These are phyloP conservation scores for Idaea dimidiata DNA, from an alignment of 2,888 invertebrate genomes.

Conservation along the genomic window DNA sequence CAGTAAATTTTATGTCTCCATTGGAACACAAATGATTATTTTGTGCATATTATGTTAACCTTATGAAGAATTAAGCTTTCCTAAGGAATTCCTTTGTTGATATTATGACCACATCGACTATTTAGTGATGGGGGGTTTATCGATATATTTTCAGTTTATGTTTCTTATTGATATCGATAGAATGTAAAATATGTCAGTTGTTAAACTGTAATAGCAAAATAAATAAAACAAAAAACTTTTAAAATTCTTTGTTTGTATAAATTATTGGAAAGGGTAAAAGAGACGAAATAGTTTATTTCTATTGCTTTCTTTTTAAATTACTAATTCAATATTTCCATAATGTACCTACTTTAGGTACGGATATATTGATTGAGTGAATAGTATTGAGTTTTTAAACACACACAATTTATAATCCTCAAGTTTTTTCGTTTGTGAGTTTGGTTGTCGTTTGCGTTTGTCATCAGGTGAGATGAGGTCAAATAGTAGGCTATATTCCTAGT, in stretches of 20 bases:
- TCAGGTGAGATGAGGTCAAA: no score
- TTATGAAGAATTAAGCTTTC: conserved; percentile 48
- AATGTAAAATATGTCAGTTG: not conserved
- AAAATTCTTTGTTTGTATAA: not conserved
- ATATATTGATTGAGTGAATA: no score
- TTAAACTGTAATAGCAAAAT: not conserved
- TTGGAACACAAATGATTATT: conserved; percentile 27
- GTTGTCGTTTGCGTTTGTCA: no score
- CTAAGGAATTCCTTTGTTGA: conserved; percentile 57
- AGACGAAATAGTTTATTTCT: no score
- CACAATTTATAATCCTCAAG: no score
- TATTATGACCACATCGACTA: conserved; percentile 52
- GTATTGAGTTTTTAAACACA: no score
- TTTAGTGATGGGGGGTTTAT: conserved; percentile 33
- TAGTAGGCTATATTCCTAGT: no score
- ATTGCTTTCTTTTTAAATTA: no score
- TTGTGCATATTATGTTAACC: conserved; percentile 42
- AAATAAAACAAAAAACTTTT: not conserved
- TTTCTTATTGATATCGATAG: conserved; percentile 26
- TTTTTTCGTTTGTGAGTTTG: no score
- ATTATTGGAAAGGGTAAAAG: no score
- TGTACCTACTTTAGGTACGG: no score
- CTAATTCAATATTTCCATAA: no score
- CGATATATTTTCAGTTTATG: conserved; percentile 16
- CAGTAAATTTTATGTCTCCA: not conserved